These are phyloP conservation scores for Cantharis nigra DNA, from an alignment of 2,888 invertebrate species.

Conservation along the genomic window DNA sequence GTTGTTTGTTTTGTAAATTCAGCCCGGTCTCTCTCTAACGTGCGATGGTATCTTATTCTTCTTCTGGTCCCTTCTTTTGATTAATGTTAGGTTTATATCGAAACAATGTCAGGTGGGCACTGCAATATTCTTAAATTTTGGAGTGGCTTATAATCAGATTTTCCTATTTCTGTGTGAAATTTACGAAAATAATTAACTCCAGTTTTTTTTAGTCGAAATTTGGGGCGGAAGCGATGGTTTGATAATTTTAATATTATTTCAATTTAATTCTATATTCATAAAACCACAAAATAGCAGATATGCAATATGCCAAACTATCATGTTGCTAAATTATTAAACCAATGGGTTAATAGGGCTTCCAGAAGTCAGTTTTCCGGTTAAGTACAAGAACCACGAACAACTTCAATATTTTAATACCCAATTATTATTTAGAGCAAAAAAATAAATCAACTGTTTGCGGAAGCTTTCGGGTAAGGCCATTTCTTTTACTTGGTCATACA, in stretches of 20 bases:
- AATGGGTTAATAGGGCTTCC: not conserved
- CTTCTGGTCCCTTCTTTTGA: conserved; percentile 36
- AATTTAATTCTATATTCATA: conserved; percentile 11
- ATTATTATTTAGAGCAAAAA: not conserved
- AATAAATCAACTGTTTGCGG: not conserved
- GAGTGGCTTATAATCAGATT: conserved; percentile 22
- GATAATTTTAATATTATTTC: conserved; percentile 21
- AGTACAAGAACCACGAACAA: not conserved
- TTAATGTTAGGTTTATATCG: conserved; percentile 39
- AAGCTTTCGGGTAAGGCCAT: not conserved
- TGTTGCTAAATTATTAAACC: not conserved
- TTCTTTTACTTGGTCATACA: not conserved
- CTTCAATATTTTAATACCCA: not conserved
- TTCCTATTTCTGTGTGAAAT: conserved; percentile 27
- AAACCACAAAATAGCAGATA: conserved; percentile 19
- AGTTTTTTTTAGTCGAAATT: conserved; percentile 15
- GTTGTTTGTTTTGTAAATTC: conserved; percentile 18
- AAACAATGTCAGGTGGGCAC: conserved; percentile 37
- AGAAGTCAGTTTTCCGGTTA: not conserved
- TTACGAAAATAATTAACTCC: conserved; percentile 17
- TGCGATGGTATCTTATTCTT: conserved; percentile 31
- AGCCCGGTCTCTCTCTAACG: conserved; percentile 13
- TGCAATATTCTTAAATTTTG: conserved; percentile 14
- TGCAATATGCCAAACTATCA: not conserved
- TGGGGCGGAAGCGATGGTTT: conserved; percentile 25